phyloP scores from a whole-genome alignment of 2,113 vertebrate species.

The Tonatia bakeri region DNA sequence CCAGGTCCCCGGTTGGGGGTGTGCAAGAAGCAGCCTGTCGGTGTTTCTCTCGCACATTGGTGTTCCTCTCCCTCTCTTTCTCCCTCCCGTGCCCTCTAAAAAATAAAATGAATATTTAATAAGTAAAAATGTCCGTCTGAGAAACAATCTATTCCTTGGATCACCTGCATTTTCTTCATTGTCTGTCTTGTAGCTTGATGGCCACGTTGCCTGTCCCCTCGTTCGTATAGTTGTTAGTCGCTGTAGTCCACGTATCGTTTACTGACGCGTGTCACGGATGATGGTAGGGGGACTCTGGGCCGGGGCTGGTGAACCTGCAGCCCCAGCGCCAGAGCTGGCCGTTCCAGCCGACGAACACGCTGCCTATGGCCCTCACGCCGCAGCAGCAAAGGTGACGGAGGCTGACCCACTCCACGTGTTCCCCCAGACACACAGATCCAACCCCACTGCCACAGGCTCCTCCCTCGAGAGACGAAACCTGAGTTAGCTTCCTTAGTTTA shows the following conservation, averaged over 20 bases:
- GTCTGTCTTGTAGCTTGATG: not conserved
- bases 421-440: not conserved
- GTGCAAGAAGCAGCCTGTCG: too few species aligned
- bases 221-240: too few species aligned
- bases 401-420: too few species aligned
- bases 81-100: too few species aligned
- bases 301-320: not conserved
- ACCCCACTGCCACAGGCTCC: not conserved
- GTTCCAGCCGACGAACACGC: rapidly evolving
- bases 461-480: not conserved
- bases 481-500: not conserved
- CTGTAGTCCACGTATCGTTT: not conserved
- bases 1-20: too few species aligned
- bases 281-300: not conserved
- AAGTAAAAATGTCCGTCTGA: not conserved
- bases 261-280: not conserved
- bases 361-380: not conserved
- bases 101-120: too few species aligned
- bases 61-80: too few species aligned
- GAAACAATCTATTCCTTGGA: not conserved
- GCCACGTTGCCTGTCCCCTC: not conserved
- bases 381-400: not conserved
- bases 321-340: too few species aligned
- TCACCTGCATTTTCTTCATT: not conserved
- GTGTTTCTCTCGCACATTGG: too few species aligned